Percentiles rank a stretch among this genome's conserved stretches.
Conservation (phyloP, 2,888 invertebrate genomes). For the Pollenia griseotomentosa region DNA sequence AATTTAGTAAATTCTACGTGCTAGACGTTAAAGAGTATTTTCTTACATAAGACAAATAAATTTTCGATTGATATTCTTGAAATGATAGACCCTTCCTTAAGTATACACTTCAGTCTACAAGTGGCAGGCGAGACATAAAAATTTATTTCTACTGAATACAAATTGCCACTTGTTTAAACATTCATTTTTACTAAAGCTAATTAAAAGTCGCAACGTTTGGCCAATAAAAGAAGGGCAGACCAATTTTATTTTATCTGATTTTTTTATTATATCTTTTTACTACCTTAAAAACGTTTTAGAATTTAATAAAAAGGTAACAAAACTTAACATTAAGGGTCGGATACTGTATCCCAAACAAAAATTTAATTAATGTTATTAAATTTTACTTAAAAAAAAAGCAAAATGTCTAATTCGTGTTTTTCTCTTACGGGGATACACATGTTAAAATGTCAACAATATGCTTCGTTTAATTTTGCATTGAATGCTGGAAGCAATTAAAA, state of each 20-base stretch:
- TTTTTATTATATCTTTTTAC: constrained; percentile 1
- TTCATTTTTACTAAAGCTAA: constrained; percentile 40
- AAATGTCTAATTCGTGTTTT: constrained; percentile 1
- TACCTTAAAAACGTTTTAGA: constrained; percentile 22
- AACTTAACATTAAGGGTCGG: not conserved
- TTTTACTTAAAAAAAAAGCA: not conserved
- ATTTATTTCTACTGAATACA: not conserved
- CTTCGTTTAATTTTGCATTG: constrained; percentile 68
- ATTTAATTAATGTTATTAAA: constrained; percentile 12
- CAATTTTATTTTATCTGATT: not conserved
- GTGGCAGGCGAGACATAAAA: not conserved
- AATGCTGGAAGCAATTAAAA: constrained; percentile 70
- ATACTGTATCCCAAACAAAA: not conserved
- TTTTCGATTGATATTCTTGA: no score
- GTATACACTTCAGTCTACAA: not conserved
- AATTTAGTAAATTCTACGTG: not conserved
- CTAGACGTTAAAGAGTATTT: not conserved
- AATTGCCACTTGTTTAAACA: not conserved
- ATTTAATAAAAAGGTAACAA: constrained; percentile 16
- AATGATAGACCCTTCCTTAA: not conserved
- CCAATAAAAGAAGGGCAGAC: constrained; percentile 15
- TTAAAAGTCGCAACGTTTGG: constrained; percentile 22
- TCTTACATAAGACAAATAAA: no score
- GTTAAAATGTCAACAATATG: constrained; percentile 68
- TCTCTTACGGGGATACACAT: constrained; percentile 26